Conservation (phyloP, 2,113 vertebrate species). For the Aplodontia rufa region DNA sequence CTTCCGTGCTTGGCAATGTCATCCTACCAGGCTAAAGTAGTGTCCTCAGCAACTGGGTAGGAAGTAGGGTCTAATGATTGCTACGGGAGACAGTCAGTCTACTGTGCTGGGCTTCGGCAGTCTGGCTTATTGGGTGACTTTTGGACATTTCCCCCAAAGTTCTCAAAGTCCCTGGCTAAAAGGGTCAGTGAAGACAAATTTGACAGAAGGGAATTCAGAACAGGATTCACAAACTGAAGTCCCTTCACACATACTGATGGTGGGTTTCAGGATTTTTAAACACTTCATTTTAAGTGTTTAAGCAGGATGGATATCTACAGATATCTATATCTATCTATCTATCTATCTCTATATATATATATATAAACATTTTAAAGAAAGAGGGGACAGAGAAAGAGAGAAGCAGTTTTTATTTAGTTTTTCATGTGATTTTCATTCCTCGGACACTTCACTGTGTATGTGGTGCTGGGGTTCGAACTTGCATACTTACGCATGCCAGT, state of each 20-base stretch:
- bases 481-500: no score
- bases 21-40: background rate
- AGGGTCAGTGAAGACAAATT: background rate
- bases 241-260: background rate
- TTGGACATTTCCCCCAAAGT: constrained; percentile 7
- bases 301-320: no score
- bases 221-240: background rate
- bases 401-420: no score
- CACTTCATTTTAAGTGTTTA: background rate
- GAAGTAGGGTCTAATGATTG: background rate
- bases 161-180: background rate
- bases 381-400: no score
- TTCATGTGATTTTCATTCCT: no score
- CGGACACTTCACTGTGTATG: no score
- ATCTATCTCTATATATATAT: no score
- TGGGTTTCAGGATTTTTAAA: constrained; percentile 1
- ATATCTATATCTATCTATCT: no score
- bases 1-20: background rate
- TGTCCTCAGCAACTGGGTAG: background rate
- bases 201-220: constrained; percentile 15
- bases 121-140: background rate
- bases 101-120: background rate
- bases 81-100: constrained; percentile 40
- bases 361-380: no score
- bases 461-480: no score